Evolutionary conservation across 2,113 vertebrate genomes (phyloP), one percentile per base, ranked within the genome.

Genomic region (Vanacampus margaritifer): DNA sequence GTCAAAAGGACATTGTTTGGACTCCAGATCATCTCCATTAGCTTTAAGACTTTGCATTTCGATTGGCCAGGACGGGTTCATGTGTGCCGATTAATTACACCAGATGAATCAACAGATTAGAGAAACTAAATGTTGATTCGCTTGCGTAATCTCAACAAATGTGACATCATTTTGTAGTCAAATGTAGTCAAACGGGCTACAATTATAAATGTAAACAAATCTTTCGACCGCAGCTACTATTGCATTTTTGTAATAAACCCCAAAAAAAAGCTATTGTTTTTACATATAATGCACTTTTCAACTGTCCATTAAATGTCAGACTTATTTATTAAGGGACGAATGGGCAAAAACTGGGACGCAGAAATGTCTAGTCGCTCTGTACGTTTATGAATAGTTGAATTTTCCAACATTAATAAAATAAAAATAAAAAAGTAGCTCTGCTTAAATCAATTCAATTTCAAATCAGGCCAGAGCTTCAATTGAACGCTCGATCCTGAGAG

Each of bases 71-170:
- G 56, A 21, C 66, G 60, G 62, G 73, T 65, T 65, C 28, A 64
- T 71, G 0, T 43, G 24, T 35, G 48, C 24, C 13, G 56, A 73
- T 63, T 74, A 32, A 75, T 69, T 67, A 59, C 36, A 60, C 39
- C 41, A 70, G 48, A 78, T 79, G 73, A 76, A 75, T 64, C 13
- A 67, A 66, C 24, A 64, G 51, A 75, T 74, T 69, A 39, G 48
- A 68, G 48, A 46, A 76, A 6, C 54, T 51, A 19, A 66, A 32
- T 72, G 36, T 35, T 36, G 32, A 59, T 35, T 35, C 13, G 11
- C 28, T 59, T 39, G 10, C 13, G 35, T 12, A 26, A 26, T 54
- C 23, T 1, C 4, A 24, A 54, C 13, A 11, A 16, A 54, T 14
- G 51, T 13, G 23, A 26, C 12, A 14, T 13, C 24, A 26, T 26